Percentiles rank a stretch among this genome's conserved stretches.
Conservation (phyloP, 2,113 vertebrate species). For the Myotis brandtii region DNA sequence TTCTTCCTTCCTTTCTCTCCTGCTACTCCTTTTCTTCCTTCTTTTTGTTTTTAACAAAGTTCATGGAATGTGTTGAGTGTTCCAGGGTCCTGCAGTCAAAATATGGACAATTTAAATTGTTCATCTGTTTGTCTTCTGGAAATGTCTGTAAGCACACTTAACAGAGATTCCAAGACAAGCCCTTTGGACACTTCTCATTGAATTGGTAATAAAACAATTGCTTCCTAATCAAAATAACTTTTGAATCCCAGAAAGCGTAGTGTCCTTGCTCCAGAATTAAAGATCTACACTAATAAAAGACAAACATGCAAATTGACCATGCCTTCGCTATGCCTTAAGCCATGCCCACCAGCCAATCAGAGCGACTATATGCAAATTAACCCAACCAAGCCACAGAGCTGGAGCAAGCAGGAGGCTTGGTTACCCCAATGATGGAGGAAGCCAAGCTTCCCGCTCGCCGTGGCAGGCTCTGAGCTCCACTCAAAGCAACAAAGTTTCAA, state of each 20-base stretch:
- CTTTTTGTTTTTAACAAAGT: background rate
- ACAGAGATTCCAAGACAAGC: background rate
- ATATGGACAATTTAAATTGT: background rate
- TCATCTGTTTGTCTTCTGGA: background rate
- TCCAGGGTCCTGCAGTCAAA: background rate
- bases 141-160: constrained; percentile 11
- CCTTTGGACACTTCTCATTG: background rate
- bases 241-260: background rate
- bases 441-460: no score
- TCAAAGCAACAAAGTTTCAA: no score
- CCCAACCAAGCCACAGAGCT: no score
- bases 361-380: no score
- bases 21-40: background rate
- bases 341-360: no score
- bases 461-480: no score
- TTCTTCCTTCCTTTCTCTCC: background rate
- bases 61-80: background rate
- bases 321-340: no score
- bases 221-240: constrained; percentile 24
- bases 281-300: background rate
- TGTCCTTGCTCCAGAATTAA: background rate
- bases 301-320: no score
- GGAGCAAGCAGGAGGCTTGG: no score
- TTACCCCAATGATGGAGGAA: no score
- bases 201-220: background rate